A percentile compares a stretch with the other conserved stretches of the same genome.
phyloP scores from a whole-genome alignment of 2,113 vertebrate genomes.

The Axis porcinus region DNA sequence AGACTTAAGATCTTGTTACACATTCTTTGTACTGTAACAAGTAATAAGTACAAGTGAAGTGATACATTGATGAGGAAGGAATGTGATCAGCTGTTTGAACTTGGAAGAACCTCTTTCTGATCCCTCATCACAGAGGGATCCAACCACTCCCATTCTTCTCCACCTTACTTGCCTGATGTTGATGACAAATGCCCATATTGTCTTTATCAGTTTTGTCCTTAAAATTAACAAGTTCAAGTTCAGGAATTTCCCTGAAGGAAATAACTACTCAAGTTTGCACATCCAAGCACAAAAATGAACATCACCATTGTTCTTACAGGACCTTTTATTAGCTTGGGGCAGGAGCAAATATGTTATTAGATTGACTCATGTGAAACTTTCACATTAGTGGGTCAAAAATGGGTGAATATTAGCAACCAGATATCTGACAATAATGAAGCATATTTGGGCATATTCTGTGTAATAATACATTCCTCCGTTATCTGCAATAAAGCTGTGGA shows the following conservation, averaged over 20 bases:
- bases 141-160: fast-evolving
- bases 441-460: not conserved
- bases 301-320: not conserved
- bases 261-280: not conserved
- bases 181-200: no score
- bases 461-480: not conserved
- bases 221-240: not conserved
- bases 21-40: not conserved
- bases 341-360: not conserved
- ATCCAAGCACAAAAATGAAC: no score
- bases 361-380: not conserved
- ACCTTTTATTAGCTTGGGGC: not conserved
- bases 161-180: fast-evolving
- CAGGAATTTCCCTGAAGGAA: not conserved
- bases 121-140: no score
- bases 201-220: not conserved
- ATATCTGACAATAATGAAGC: not conserved
- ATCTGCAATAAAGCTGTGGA: not conserved
- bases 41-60: not conserved
- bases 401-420: not conserved
- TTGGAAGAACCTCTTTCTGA: no score
- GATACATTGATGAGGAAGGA: not conserved
- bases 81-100: not conserved
- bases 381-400: not conserved
- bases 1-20: not conserved